Conservation (phyloP, 2,113 vertebrate species). For the Gadus chalcogrammus region DNA sequence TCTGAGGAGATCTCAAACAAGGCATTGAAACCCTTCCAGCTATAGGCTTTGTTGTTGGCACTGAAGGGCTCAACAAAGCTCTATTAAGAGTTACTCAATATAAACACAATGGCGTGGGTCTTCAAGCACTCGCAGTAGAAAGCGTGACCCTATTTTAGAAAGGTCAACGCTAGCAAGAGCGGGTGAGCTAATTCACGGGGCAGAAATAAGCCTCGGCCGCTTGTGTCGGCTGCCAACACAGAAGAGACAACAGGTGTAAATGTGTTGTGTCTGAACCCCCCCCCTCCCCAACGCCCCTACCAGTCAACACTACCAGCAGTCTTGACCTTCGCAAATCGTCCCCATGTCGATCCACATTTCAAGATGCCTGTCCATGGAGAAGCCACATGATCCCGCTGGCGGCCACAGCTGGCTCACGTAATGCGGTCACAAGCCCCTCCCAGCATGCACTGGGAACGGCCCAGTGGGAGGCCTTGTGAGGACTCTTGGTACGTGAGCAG, state of each 20-base stretch:
- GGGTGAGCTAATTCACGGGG: slow-evolving; percentile 13
- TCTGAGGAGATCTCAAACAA: too few species aligned
- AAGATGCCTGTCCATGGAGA: slow-evolving; percentile 50
- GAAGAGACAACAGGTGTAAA: slow-evolving; percentile 36
- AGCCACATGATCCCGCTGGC: slow-evolving; percentile 61
- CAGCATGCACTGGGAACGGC: slow-evolving; percentile 13
- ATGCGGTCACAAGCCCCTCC: slow-evolving; percentile 48
- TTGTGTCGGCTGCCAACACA: slow-evolving; percentile 17
- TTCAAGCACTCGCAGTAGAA: too few species aligned
- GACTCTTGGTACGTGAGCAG: slow-evolving; percentile 3
- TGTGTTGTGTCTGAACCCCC: slow-evolving; percentile 19
- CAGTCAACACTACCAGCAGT: neutral
- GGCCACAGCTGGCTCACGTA: slow-evolving; percentile 48
- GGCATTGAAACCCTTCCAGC: too few species aligned
- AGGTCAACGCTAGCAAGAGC: neutral
- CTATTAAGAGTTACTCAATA: too few species aligned
- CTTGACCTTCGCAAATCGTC: neutral
- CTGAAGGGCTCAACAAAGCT: too few species aligned
- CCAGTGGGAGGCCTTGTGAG: slow-evolving; percentile 22
- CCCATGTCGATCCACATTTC: slow-evolving; percentile 59
- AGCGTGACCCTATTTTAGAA: too few species aligned
- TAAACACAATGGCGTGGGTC: too few species aligned
- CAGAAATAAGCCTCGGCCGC: slow-evolving; percentile 17
- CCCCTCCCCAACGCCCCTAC: slow-evolving; percentile 10
- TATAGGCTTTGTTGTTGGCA: too few species aligned